Conservation (phyloP, 2,113 vertebrate genomes). For the Alectura lathami region DNA sequence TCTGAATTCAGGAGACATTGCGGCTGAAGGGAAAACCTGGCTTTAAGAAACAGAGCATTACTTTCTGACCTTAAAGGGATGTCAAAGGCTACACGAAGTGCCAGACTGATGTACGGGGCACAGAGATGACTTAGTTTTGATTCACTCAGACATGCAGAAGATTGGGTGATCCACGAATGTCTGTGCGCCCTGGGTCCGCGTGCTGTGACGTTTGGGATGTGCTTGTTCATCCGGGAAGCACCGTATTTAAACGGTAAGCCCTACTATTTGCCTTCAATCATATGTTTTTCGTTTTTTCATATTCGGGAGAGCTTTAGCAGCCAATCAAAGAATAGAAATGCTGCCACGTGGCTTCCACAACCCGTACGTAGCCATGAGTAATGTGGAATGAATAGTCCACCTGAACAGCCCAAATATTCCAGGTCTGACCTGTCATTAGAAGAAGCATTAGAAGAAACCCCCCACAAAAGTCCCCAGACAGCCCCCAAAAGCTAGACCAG, state of each 20-base stretch:
- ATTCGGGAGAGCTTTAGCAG: not conserved
- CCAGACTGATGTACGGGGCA: fast-evolving
- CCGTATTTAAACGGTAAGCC: not conserved
- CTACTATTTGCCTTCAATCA: not conserved
- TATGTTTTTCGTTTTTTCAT: not conserved
- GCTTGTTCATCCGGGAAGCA: not conserved
- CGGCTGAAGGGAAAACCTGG: not conserved
- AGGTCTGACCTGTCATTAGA: not conserved
- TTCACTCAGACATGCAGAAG: not conserved
- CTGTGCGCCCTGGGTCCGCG: not conserved
- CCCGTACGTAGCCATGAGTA: not conserved
- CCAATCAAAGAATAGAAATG: not conserved
- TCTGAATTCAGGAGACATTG: not conserved
- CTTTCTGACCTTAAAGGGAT: not conserved
- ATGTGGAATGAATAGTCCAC: not conserved
- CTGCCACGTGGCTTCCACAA: not conserved
- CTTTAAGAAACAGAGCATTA: not conserved
- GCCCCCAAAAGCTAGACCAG: not conserved
- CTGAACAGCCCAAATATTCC: not conserved
- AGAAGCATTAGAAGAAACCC: not conserved
- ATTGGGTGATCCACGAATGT: not conserved
- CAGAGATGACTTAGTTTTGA: not conserved
- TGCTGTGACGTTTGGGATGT: not conserved
- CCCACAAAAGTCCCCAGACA: not conserved
- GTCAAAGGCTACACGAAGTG: not conserved